A percentile compares a stretch with the other conserved stretches of the same genome.
phyloP scores from a whole-genome alignment of 2,797 vertebrate genomes.

The Linurgus olivaceus region DNA sequence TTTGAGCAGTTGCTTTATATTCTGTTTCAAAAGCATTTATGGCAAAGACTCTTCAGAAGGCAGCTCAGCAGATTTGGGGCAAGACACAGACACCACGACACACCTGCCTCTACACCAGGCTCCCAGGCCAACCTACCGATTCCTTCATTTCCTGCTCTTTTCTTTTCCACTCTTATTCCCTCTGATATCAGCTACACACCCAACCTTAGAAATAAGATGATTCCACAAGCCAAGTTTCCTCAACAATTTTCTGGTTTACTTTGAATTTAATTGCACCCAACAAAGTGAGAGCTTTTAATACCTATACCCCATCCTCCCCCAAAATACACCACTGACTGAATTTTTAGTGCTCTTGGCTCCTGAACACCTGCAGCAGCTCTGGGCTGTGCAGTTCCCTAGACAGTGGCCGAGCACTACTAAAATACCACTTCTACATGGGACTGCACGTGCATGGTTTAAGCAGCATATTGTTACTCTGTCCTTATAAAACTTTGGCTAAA shows the following conservation, averaged over 20 bases:
- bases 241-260: neutral
- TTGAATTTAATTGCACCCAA: neutral
- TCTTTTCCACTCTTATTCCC: neutral
- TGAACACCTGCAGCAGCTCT: neutral
- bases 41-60: neutral
- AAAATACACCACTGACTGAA: accelerated
- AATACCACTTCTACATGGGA: neutral
- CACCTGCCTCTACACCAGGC: neutral
- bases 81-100: accelerated
- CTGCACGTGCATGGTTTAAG: neutral
- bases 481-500: neutral
- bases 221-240: neutral
- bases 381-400: neutral
- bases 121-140: neutral
- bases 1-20: neutral
- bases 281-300: neutral
- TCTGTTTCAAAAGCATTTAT: neutral
- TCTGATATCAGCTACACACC: neutral
- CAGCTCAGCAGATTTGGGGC: neutral
- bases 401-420: neutral
- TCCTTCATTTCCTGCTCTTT: neutral
- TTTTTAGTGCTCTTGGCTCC: neutral
- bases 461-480: neutral
- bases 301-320: accelerated
- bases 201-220: neutral